phyloP scores from a whole-genome alignment of 1,140 invertebrate genomes.

The Drosophila watanabei region DNA sequence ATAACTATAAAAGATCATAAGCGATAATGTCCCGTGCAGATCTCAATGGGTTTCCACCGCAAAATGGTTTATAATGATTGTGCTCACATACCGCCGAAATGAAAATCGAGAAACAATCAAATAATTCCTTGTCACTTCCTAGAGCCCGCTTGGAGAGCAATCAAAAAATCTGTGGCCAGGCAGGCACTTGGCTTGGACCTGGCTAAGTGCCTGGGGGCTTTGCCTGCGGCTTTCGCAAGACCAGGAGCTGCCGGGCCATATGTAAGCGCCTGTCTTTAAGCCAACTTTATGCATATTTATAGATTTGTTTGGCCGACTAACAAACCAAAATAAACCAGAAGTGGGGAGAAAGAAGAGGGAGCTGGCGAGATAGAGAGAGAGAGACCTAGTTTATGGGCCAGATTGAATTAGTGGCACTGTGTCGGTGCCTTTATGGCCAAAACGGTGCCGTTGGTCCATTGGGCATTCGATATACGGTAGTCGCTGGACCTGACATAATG shows the following conservation, averaged over 20 bases:
- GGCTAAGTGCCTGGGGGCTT: constrained; percentile 43
- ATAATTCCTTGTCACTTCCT: constrained; percentile 57
- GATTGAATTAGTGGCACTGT: constrained; percentile 39
- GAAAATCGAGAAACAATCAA: constrained; percentile 36
- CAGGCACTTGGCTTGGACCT: constrained; percentile 18
- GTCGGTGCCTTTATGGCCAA: constrained; percentile 45
- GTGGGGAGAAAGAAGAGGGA: not conserved
- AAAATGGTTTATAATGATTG: constrained; percentile 56
- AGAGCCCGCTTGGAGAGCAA: constrained; percentile 32
- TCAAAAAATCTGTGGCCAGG: constrained; percentile 41
- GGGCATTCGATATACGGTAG: constrained; percentile 35
- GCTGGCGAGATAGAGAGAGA: constrained; percentile 1
- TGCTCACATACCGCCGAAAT: constrained; percentile 14
- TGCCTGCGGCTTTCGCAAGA: constrained; percentile 64
- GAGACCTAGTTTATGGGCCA: constrained; percentile 66
- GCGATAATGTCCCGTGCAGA: constrained; percentile 4
- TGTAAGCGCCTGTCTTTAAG: constrained; percentile 46
- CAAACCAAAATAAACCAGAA: constrained; percentile 46
- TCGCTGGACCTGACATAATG: constrained; percentile 63
- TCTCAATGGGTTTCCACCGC: constrained; percentile 9
- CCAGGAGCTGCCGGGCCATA: constrained; percentile 49
- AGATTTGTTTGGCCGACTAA: constrained; percentile 63
- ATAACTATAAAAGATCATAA: constrained; percentile 16
- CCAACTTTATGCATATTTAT: constrained; percentile 73
- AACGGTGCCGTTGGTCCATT: constrained; percentile 35